Evolutionary conservation across 2,888 invertebrate genomes (phyloP), one percentile per base, ranked within the genome.

Genomic region (Drosophila villosipedis): DNA sequence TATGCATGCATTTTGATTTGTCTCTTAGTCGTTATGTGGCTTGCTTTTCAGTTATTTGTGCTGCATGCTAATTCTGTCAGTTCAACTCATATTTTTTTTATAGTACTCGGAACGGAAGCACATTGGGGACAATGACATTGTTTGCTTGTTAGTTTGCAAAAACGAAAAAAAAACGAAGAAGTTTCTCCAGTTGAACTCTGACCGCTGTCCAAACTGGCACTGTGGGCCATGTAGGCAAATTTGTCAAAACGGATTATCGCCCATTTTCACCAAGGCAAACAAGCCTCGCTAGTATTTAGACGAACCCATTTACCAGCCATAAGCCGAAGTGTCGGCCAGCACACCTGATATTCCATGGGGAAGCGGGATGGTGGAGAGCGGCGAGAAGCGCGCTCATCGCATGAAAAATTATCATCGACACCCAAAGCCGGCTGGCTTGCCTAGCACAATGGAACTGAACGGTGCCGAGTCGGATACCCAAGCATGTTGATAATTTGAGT

Each of bases 201-300:
- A 76, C 76, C 76, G 64, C n/a, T 47, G 60, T 58, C 25, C 68
- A 63, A 78, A 71, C 74, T 54, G 66, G 62, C 63, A 67, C 59
- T 65, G 68, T 65, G 63, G 57, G 33, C 67, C 83, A 74, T 90
- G 82, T 82, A 87, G 72, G 78, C 81, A 82, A 91, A 91, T 91
- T 91, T 91, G 91, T 91, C 90, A 91, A 91, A 91, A 81, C 89
- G 91, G 90, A 91, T 91, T 91, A 91, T 89, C 91, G 82, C 89
- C 89, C 83, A 90, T 90, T 89, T 86, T 80, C 90, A 88, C 85
- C 73, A 67, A 67, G 61, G 78, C 59, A 63, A 57, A 57, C 55
- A 49, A 35, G 69, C 72, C 67, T 50, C 39, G 69, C 85, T 76
- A 90, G 80, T 90, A 90, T 90, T 86, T 86, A 88, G 90, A 83